phyloP scores from a whole-genome alignment of 2,113 vertebrate species.

The human (Homo sapiens) region DNA sequence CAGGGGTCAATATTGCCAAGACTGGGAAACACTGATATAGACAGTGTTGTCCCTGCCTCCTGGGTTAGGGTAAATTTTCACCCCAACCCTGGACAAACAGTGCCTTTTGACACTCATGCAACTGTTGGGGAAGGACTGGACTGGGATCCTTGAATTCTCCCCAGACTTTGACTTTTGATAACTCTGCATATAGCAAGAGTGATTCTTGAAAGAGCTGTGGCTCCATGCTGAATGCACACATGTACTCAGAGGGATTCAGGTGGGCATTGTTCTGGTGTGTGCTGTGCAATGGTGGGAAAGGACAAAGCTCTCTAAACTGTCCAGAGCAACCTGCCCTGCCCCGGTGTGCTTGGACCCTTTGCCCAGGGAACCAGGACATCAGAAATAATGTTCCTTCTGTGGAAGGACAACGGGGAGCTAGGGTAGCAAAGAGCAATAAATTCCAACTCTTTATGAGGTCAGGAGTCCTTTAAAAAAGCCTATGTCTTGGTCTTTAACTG shows the following conservation, averaged over 20 bases:
- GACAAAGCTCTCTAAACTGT: not conserved
- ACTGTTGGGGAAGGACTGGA: not conserved
- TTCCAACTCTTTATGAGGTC: not conserved
- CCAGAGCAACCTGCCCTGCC: not conserved
- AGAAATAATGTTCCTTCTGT: slow-evolving; percentile 35
- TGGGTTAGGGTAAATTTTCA: not conserved
- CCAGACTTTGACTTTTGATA: not conserved
- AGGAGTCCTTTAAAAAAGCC: not conserved
- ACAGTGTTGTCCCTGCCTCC: not conserved
- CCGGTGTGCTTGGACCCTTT: not conserved
- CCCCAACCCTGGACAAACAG: not conserved
- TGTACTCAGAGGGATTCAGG: not conserved
- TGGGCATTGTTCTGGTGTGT: not conserved
- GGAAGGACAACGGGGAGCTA: slow-evolving; percentile 40
- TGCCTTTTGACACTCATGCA: not conserved
- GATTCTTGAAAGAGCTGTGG: not conserved
- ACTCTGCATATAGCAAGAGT: not conserved
- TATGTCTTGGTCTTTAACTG: not conserved
- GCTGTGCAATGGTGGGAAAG: not conserved
- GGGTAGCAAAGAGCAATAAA: slow-evolving; percentile 1
- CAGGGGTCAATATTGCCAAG: not conserved
- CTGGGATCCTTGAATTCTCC: not conserved
- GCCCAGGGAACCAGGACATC: not conserved
- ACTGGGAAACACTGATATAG: not conserved
- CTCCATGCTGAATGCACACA: not conserved